Evolutionary conservation across 2,113 vertebrate species (phyloP), one percentile per base, ranked within the genome.

Genomic region (Prietella phreatophila): DNA sequence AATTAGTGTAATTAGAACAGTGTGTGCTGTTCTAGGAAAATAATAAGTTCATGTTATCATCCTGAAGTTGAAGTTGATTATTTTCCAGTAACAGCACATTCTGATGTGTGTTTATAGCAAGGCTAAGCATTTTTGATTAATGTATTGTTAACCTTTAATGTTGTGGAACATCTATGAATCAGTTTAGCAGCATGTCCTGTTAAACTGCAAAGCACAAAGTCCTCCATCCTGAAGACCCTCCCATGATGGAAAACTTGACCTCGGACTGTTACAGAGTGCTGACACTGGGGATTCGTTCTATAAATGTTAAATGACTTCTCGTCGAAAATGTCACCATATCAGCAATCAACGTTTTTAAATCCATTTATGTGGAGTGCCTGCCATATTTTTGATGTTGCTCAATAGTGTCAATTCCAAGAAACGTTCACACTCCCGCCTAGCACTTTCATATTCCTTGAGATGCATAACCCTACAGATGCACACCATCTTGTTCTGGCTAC

Each of bases 401-500:
- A 60, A 9, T 19, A 82, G 55, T 36, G 36, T 13, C 3, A 22
- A 15, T 36, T 60, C 8, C 19, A 20, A 8, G n/a, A 60, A 30
- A 55, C n/a, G 14, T 19, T 80, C 17, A 2, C 14, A 15, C 78
- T 80, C 30, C 50, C 3, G 15, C 42, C 22, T 50, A 39, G 73
- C 25, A 78, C 42, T n/a, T 78, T n/a, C 3, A 22, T 27, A 8
- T 15, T 53, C 14, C 10, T 81, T 81, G n/a, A 20, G 19, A 13
- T 33, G 78, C n/a, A 2, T 33, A 56, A 81, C 25, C 58, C 71
- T 65, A 56, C 80, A 84, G 89, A 86, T 65, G 75, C 33, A 14
- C 55, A 20, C 19, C 67, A 10, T 39, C 20, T 73, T 61, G 85
- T 76, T 73, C 67, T 61, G 69, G 78, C 19, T 61, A 82, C 60